A percentile compares a stretch with the other conserved stretches of the same genome.
Evolutionary conservation across 2,113 vertebrate genomes (phyloP).

Genomic region (Merops nubicus): DNA sequence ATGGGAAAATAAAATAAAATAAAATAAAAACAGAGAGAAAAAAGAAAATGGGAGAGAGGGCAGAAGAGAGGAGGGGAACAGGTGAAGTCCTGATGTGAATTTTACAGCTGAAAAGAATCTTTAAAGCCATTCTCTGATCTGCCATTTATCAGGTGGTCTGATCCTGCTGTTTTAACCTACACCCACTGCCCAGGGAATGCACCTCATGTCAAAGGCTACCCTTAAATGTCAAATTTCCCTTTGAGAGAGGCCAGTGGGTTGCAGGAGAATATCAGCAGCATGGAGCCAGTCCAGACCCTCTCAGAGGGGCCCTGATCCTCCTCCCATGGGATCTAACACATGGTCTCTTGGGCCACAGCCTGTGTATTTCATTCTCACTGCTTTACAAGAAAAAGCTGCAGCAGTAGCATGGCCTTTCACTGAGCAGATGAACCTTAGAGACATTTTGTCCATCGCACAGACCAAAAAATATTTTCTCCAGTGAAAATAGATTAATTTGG

Average conservation of each 20-base stretch:
- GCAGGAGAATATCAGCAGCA: background rate
- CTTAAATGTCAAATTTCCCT: background rate
- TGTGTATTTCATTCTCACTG: background rate
- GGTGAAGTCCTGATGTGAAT: background rate
- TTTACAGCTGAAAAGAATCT: background rate
- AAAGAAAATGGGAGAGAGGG: background rate
- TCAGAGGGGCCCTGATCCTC: background rate
- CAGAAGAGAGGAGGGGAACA: background rate
- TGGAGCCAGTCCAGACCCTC: background rate
- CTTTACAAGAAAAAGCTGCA: background rate
- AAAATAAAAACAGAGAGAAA: background rate
- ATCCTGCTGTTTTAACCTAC: background rate
- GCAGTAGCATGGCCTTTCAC: accelerated
- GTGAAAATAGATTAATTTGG: background rate
- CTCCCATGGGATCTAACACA: background rate
- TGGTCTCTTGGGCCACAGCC: background rate
- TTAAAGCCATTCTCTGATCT: background rate
- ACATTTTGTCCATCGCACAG: background rate
- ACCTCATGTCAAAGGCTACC: background rate
- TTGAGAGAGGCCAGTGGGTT: background rate
- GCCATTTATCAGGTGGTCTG: background rate
- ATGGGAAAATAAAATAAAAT: background rate
- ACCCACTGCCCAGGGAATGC: background rate
- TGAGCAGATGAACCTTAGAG: background rate
- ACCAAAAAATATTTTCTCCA: background rate